Evolutionary conservation across 2,113 vertebrate species (phyloP), one percentile per base, ranked within the genome.

Genomic region (Aythya baeri): DNA sequence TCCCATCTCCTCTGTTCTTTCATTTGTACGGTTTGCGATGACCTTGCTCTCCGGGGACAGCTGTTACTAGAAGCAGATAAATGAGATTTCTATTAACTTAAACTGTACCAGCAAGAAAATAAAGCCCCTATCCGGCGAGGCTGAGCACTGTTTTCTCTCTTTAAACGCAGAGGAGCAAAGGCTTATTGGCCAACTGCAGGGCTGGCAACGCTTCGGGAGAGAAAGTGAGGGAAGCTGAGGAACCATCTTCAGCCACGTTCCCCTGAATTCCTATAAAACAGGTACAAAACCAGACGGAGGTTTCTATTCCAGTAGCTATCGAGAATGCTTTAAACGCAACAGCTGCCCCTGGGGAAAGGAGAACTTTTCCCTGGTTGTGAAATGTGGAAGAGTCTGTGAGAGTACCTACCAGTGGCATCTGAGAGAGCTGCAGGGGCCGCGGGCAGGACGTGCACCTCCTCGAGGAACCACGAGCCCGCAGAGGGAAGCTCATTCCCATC

Each of bases 11-110:
- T 66, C 75, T 68, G 63, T 65, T 93, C 96, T 80, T 88, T 92
- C 82, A 76, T n/a, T 67, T 59, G 32, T 63, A 61, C 43, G 91
- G 13, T 43, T 72, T 61, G 78, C 22, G 85, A 65, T 91, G 94
- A 94, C 88, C 88, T 95, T 96, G 74, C 84, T 97, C 95, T 95
- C 89, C 87, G 52, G 92, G 94, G 91, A 91, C 91, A 41, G 22
- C 15, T 13, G 67, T 76, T 82, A 94, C 79, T 83, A 79, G 72
- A 12, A 93, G 75, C 62, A 89, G 86, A 92, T 75, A 94, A 67
- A 83, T 27, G 78, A 70, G 71, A 89, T 89, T 93, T 66, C 91
- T 93, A 81, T 68, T 78, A 76, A 89, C 86, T 94, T 68, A 52
- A 90, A 88, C 36, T 58, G 72, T 11, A 67, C 66, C 34, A 50